Evolutionary conservation across 2,888 invertebrate species (phyloP), one percentile per base, ranked within the genome.

Genomic region (Autographa pulchrina): DNA sequence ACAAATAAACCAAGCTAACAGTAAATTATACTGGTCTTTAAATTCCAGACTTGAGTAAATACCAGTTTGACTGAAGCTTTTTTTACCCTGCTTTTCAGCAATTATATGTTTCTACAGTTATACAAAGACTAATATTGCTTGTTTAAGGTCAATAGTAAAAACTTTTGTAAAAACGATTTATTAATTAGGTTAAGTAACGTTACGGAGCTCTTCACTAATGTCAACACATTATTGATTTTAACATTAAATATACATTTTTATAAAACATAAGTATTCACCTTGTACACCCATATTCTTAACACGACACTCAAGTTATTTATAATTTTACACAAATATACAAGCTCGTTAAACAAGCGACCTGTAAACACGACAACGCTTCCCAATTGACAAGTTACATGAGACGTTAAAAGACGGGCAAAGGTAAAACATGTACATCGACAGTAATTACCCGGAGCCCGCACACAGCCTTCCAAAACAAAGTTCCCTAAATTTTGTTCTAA

Each of bases 381-480:
- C 75, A 70, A 75, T 76, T 68, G 65, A 73, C 76, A 83, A 81
- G 80, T 77, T 75, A 68, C 78, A 76, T 74, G 63, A 65, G 74
- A 80, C 78, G 80, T 79, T 77, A 81, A 75, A 80, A 78, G 77
- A 75, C 75, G 63, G 70, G 75, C 75, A 77, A 77, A 83, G 82
- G 81, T 77, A 75, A 82, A 76, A 81, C 72, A 86, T 79, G 84
- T 83, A 78, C 83, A 75, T 80, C 77, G 76, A 82, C 79, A 72
- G 79, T 89, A 89, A 89, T 89, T 89, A 89, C 81, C 75, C 80
- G 63, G 77, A 82, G 81, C 87, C 85, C 89, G 81, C 87, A 90
- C 87, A 88, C 85, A 85, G 85, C 81, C 83, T 85, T 80, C 72
- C 77, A 81, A 38, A 87, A 84, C 81, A 82, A 88, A 89, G 88